Base-by-base conservation (phyloP, 2,113 vertebrate species). In the Camelus bactrianus region DNA sequence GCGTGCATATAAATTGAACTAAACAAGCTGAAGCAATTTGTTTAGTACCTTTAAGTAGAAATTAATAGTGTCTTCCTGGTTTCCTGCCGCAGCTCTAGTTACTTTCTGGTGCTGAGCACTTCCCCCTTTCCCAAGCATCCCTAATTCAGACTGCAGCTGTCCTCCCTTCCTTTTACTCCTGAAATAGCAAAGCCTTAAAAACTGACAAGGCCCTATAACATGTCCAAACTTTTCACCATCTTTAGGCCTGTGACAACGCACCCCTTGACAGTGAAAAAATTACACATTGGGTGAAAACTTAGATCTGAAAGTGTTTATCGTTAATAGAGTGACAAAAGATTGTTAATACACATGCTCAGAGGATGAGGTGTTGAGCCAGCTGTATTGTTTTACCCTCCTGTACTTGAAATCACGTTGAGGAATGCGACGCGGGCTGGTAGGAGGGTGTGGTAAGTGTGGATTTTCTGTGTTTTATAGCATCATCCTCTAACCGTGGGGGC, bases 1-100 rank as follows among this genome's bases (percentile, higher is more conserved):
- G 12, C 64, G 38, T 79, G 77, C 82, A 89, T 95, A 79, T 69
- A 86, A 83, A 96, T 58, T 28, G 67, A 73, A 87, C 86, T 86
- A 72, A 92, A 94, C 79, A 72, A 91, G 77, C 62, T 26, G 6
- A 83, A 50, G 12, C 28, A 54, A 50, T 80, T 89, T 75, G 72
- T 89, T 89, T 52, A 50, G 19, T 56, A 24, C n/a, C 32, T 65
- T 62, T 79, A 75, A 26, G 15, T 20, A 79, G 62, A 95, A 69
- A 79, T 72, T 50, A 79, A 58, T 3, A 20, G 75, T 20, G 19
- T 38, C 69, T 28, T 50, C 60, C 91, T 38, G 9, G 42, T 94
- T 69, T 58, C 16, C 91, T 62, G 14, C 35, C 12, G 6, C 22
- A 54, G 35, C 73, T 77, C 69, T 48, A 4, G 30, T 8, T 15